Conservation (phyloP, 2,888 invertebrate genomes). For the Boloria euphrosyne region DNA sequence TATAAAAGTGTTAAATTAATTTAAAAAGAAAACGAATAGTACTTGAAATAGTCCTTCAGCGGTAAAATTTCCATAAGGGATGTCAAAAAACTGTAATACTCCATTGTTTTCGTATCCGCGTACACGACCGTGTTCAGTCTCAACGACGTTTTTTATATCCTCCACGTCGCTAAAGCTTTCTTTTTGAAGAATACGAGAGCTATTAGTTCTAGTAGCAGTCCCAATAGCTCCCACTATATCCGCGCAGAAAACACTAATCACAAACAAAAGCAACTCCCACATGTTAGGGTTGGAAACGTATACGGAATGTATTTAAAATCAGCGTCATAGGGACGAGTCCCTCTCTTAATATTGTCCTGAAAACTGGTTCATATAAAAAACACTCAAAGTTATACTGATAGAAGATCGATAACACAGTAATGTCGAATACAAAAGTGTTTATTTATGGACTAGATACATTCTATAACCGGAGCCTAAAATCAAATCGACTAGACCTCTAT, state of each 20-base stretch:
- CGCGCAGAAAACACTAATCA: not conserved
- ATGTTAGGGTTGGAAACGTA: conserved; percentile 12
- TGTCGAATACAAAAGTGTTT: conserved; percentile 10
- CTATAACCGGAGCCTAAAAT: not conserved
- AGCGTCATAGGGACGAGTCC: conserved; percentile 14
- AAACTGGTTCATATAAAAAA: conserved; percentile 28
- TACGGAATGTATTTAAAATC: conserved; percentile 3
- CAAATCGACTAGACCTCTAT: not conserved
- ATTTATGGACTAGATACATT: not conserved
- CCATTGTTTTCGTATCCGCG: conserved; percentile 48
- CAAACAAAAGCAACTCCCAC: conserved; percentile 26
- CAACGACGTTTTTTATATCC: conserved; percentile 33
- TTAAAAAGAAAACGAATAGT: conserved; percentile 15
- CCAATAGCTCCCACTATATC: conserved; percentile 1
- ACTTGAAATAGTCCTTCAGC: conserved; percentile 53
- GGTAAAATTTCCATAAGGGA: conserved; percentile 60
- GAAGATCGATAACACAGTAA: conserved; percentile 21
- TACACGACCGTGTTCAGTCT: conserved; percentile 56
- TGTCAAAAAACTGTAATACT: conserved; percentile 58
- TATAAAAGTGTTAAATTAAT: not conserved
- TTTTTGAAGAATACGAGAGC: not conserved
- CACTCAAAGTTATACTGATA: conserved; percentile 31
- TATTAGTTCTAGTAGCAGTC: not conserved
- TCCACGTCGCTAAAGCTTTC: not conserved
- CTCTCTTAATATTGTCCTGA: conserved; percentile 10